These are phyloP conservation scores for Synaphobranchus kaupii DNA, from an alignment of 2,797 vertebrate genomes.

Conservation along the genomic window DNA sequence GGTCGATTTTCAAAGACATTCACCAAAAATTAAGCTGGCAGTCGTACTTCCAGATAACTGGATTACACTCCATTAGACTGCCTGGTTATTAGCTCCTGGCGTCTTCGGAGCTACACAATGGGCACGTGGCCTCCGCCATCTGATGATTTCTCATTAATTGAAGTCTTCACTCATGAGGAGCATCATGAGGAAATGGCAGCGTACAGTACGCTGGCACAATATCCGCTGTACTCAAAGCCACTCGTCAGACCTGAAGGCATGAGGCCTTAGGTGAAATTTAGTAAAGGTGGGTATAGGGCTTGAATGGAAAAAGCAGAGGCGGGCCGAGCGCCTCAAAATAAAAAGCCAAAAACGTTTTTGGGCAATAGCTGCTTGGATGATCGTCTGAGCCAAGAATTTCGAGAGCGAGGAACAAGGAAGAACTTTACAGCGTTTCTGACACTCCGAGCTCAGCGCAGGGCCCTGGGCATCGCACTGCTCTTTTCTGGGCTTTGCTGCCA, in stretches of 20 bases:
- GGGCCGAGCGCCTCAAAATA: constrained; percentile 19
- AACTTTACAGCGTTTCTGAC: constrained; percentile 48
- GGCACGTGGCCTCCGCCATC: not conserved
- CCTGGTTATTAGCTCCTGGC: constrained; percentile 4
- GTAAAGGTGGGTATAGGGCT: not conserved
- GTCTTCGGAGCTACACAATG: not conserved
- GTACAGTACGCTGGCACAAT: not conserved
- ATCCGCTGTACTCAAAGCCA: not conserved
- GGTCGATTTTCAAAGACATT: constrained; percentile 25
- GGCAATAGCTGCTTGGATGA: constrained; percentile 41
- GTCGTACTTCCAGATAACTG: constrained; percentile 23
- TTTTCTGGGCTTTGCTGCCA: constrained; percentile 53
- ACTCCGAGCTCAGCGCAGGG: constrained; percentile 34
- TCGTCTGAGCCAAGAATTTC: constrained; percentile 39
- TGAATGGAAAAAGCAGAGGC: constrained; percentile 2
- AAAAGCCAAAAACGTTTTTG: constrained; percentile 36
- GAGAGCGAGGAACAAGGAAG: constrained; percentile 36
- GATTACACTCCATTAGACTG: constrained; percentile 20
- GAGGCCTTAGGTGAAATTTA: not conserved
- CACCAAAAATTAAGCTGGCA: constrained; percentile 24
- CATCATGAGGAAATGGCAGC: not conserved
- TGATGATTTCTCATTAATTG: constrained; percentile 39
- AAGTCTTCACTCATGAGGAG: constrained; percentile 43
- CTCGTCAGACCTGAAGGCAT: not conserved
- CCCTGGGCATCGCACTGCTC: constrained; percentile 49